Evolutionary conservation across 2,888 invertebrate genomes (phyloP).

Genomic region (Lasioglossum leucozonium): DNA sequence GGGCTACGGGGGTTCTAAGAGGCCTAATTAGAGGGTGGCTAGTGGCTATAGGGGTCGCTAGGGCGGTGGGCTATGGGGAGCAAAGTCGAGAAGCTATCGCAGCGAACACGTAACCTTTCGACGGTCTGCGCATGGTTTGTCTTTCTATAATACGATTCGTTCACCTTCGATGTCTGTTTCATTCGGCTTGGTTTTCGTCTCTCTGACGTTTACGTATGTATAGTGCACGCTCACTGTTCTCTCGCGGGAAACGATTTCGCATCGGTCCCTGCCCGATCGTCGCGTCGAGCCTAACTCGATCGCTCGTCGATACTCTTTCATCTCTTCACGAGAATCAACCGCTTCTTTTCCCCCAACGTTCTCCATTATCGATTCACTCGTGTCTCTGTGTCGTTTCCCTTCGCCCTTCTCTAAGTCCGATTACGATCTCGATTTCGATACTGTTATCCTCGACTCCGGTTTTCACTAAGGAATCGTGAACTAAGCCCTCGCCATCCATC

Average conservation of each 20-base stretch:
- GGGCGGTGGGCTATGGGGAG: neutral
- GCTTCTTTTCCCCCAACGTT: neutral
- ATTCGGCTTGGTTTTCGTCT: neutral
- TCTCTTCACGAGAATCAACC: neutral
- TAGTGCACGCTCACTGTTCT: neutral
- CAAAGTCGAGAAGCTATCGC: neutral
- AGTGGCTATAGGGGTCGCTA: neutral
- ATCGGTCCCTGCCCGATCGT: neutral
- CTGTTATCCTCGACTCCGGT: neutral
- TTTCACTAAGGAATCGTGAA: conserved; percentile 66
- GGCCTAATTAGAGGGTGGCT: neutral
- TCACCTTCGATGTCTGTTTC: neutral
- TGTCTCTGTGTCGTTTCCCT: neutral
- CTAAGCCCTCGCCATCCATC: conserved; percentile 80
- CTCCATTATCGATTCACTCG: neutral
- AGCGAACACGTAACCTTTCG: neutral
- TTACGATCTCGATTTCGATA: neutral
- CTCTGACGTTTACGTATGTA: neutral
- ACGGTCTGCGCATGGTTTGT: neutral
- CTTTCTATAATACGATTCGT: neutral
- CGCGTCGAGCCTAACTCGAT: neutral
- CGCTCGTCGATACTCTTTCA: neutral
- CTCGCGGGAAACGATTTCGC: neutral
- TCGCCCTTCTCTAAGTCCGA: neutral
- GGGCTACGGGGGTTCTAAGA: conserved; percentile 12